phyloP scores from a whole-genome alignment of 2,113 vertebrate genomes.

The Pomatorhinus ruficollis region DNA sequence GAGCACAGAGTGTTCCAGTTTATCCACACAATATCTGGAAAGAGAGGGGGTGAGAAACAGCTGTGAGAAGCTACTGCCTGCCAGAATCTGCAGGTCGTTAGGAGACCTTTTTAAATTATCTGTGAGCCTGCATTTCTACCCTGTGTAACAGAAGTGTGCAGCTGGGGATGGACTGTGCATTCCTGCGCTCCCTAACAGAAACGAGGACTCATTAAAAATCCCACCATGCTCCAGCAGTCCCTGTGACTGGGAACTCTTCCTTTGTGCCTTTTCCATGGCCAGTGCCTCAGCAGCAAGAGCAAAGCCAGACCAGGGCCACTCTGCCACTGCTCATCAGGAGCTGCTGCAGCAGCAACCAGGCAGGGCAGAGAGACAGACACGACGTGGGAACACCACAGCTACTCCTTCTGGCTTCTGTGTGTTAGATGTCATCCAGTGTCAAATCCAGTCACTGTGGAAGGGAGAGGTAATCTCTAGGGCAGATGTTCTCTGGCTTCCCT shows the following conservation, averaged over 20 bases:
- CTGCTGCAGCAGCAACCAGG: not conserved
- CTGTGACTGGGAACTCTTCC: not conserved
- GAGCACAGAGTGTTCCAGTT: not conserved
- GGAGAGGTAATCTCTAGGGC: not conserved
- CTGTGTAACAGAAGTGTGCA: fast-evolving
- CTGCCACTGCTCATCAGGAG: not conserved
- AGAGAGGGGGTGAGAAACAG: not conserved
- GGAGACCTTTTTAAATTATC: not conserved
- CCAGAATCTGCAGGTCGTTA: not conserved
- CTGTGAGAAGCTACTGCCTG: not conserved
- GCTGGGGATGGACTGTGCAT: not conserved
- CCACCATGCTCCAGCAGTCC: not conserved
- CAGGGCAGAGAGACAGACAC: not conserved
- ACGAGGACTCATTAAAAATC: not conserved
- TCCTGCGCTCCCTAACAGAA: not conserved
- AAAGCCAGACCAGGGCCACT: not conserved
- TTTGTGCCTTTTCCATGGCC: not conserved
- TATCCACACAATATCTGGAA: not conserved
- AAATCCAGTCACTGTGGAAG: not conserved
- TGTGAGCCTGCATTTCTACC: not conserved
- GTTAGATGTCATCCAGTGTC: not conserved
- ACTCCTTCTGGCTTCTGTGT: not conserved
- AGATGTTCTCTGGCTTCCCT: not conserved
- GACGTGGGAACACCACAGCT: not conserved
- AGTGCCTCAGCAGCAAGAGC: not conserved